Evolutionary conservation across 2,888 invertebrate genomes (phyloP).

Genomic region (Amiota communis): DNA sequence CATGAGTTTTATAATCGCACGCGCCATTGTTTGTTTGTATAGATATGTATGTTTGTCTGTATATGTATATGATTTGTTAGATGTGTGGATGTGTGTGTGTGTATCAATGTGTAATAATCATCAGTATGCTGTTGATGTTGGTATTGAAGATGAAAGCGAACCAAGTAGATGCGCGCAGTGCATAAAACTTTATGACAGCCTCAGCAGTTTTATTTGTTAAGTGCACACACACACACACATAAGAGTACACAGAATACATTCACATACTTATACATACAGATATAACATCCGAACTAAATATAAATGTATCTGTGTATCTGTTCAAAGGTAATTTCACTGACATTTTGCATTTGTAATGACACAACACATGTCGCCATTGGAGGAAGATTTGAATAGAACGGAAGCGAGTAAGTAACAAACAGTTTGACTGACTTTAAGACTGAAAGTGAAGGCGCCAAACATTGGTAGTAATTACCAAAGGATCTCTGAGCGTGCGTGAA

Average conservation of each 20-base stretch:
- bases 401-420: background rate
- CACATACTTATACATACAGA: background rate
- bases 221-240: conserved; percentile 46
- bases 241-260: background rate
- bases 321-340: conserved; percentile 58
- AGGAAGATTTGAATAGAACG: background rate
- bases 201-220: conserved; percentile 52
- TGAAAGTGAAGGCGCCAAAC: background rate
- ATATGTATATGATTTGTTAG: too few relatives aligned
- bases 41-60: background rate
- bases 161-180: conserved; percentile 10
- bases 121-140: conserved; percentile 20
- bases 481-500: too few relatives aligned
- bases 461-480: conserved; percentile 31
- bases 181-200: conserved; percentile 54
- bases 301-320: conserved; percentile 16
- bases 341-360: conserved; percentile 68
- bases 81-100: too few relatives aligned
- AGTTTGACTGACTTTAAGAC: background rate
- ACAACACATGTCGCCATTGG: conserved; percentile 52
- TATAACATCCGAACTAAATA: background rate
- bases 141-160: background rate
- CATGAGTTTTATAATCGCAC: too few relatives aligned
- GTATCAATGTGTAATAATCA: too few relatives aligned
- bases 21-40: background rate